Evolutionary conservation across 1,140 invertebrate species (phyloP).

Genomic region (Scaptodrosophila lebanonensis): DNA sequence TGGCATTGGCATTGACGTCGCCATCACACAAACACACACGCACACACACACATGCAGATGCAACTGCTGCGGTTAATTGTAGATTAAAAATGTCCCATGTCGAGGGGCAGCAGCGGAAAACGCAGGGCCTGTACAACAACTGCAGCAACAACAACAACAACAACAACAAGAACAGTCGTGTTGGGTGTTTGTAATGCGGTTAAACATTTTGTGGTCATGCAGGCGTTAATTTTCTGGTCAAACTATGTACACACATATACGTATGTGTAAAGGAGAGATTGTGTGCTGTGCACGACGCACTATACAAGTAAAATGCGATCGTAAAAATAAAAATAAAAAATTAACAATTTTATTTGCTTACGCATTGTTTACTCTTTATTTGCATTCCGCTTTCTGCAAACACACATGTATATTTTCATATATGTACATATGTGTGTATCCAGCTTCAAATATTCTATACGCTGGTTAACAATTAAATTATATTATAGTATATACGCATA

Average conservation of each 20-base stretch:
- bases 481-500: no score
- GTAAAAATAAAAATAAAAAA: conserved; percentile 1
- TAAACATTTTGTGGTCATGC: conserved; percentile 36
- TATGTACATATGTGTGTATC: no score
- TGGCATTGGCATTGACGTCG: conserved; percentile 43
- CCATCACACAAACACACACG: neutral
- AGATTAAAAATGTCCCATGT: conserved; percentile 73
- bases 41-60: neutral
- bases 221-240: conserved; percentile 74
- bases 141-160: no score
- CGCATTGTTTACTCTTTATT: conserved; percentile 24
- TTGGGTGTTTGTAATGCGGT: conserved; percentile 38
- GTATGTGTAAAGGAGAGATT: conserved; percentile 12
- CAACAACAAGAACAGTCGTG: no score
- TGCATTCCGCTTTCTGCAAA: conserved; percentile 18
- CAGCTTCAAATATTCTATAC: no score
- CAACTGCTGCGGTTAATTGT: conserved; percentile 72
- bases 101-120: no score
- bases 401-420: no score
- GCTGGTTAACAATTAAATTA: no score
- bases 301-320: conserved; percentile 7
- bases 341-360: conserved; percentile 33
- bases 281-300: neutral
- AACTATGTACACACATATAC: conserved; percentile 38
- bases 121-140: no score